Evolutionary conservation across 2,113 vertebrate species (phyloP).

Genomic region (Campylorhamphus procurvoides): DNA sequence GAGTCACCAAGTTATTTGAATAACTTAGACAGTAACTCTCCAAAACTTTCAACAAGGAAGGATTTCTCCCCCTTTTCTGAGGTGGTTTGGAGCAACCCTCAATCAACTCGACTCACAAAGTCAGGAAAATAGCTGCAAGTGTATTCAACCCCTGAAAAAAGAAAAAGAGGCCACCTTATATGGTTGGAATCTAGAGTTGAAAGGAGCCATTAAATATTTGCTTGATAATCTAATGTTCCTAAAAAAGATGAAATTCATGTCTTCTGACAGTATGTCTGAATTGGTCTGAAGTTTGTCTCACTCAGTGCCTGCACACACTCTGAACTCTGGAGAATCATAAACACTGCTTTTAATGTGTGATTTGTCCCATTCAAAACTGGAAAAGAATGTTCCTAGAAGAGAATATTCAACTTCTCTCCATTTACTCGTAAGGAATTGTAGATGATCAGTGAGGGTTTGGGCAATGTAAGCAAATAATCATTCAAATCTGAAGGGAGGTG

Average conservation of each 20-base stretch:
- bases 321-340: not conserved
- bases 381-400: not conserved
- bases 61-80: not conserved
- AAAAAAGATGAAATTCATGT: conserved; percentile 10
- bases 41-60: not conserved
- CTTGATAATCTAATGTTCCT: not conserved
- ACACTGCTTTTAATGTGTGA: not conserved
- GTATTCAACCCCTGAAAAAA: not conserved
- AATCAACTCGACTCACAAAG: rapidly evolving
- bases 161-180: not conserved
- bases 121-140: not conserved
- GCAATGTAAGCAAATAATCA: not conserved
- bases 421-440: not conserved
- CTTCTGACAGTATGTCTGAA: conserved; percentile 2
- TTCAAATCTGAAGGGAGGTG: not conserved
- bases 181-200: not conserved
- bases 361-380: not conserved
- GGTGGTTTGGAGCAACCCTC: not conserved
- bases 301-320: not conserved
- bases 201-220: conserved; percentile 9
- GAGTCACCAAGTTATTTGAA: not conserved
- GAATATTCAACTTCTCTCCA: not conserved
- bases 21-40: not conserved
- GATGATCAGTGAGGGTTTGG: not conserved
- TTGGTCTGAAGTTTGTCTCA: not conserved